Percentiles rank a stretch among this genome's conserved stretches.
Conservation (phyloP, 2,797 vertebrate species). For the Syngnathus acus region DNA sequence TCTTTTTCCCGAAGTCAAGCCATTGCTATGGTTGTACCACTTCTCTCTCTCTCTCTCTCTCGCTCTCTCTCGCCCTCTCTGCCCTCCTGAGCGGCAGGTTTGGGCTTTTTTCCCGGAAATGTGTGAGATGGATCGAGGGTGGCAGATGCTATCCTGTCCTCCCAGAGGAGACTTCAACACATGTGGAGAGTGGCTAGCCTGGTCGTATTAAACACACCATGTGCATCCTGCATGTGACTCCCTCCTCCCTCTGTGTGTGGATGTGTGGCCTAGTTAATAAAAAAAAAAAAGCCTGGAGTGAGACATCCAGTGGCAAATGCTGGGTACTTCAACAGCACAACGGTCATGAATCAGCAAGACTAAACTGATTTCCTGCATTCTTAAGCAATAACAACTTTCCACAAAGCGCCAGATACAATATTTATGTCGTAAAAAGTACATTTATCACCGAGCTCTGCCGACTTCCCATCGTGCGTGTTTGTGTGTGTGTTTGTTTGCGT, state of each 20-base stretch:
- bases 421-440: conserved; percentile 14
- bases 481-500: conserved; percentile 10
- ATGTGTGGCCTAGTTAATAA: conserved; percentile 9
- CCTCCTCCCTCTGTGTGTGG: conserved; percentile 13
- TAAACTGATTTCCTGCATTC: conserved; percentile 9
- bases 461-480: background rate
- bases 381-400: conserved; percentile 19
- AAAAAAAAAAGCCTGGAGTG: conserved; percentile 30
- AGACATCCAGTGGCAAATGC: conserved; percentile 54
- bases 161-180: conserved; percentile 65
- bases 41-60: background rate
- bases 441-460: conserved; percentile 4
- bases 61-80: background rate
- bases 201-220: conserved; percentile 75
- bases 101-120: conserved; percentile 59
- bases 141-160: conserved; percentile 67
- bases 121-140: conserved; percentile 54
- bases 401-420: conserved; percentile 20
- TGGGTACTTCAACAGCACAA: conserved; percentile 29
- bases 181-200: conserved; percentile 60
- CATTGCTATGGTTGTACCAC: conserved; percentile 13
- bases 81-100: conserved; percentile 40
- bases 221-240: conserved; percentile 61
- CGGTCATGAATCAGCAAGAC: background rate
- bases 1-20: conserved; percentile 1